These are phyloP conservation scores for Fulica atra DNA, from an alignment of 2,113 vertebrate genomes.

Conservation along the genomic window DNA sequence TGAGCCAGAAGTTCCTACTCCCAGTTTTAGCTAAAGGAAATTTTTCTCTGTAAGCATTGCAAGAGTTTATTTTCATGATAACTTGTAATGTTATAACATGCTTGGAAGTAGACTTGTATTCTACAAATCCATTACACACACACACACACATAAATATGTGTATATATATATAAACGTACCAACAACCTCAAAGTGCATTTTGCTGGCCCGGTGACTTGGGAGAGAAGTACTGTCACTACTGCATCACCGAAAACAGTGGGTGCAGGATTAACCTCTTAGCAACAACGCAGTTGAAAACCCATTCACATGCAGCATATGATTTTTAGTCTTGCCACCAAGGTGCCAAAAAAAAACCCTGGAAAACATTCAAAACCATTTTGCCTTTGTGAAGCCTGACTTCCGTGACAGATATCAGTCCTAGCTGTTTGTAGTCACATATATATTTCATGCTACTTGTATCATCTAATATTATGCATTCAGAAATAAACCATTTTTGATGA, in stretches of 20 bases:
- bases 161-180: neutral
- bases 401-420: neutral
- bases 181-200: neutral
- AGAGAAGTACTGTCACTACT: neutral
- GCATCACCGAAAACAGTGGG: neutral
- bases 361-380: neutral
- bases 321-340: neutral
- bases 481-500: neutral
- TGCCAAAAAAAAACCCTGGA: neutral
- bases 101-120: neutral
- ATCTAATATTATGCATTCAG: neutral
- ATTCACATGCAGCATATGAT: neutral
- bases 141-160: neutral
- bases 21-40: neutral
- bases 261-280: neutral
- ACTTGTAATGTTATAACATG: neutral
- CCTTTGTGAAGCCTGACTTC: neutral
- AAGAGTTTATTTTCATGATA: neutral
- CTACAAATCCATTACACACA: neutral
- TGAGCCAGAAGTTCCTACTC: neutral
- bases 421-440: neutral
- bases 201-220: neutral
- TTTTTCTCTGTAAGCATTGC: neutral
- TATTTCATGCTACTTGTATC: neutral
- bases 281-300: fast-evolving